Percentiles rank a stretch among this genome's conserved stretches.
Conservation (phyloP, 1,140 invertebrate genomes). For the Hypothenemus hampei region DNA sequence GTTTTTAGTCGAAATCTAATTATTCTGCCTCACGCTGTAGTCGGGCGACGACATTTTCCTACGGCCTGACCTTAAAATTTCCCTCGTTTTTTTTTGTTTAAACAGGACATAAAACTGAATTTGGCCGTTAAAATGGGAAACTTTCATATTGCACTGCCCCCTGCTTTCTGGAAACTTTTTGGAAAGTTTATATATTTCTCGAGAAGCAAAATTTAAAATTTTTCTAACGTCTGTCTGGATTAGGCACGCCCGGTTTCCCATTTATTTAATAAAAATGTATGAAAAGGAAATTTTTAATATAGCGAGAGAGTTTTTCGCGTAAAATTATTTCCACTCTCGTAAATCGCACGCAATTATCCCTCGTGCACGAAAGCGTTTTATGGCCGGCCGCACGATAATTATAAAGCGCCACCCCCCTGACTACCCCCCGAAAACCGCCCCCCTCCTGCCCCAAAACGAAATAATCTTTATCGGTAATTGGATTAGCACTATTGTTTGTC, state of each 20-base stretch:
- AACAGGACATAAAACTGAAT: too few relatives aligned
- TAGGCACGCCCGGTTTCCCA: slow-evolving; percentile 5
- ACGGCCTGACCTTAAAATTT: too few relatives aligned
- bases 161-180: too few relatives aligned
- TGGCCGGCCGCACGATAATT: background rate
- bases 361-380: slow-evolving; percentile 10
- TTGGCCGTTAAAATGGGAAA: too few relatives aligned
- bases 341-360: too few relatives aligned
- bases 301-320: too few relatives aligned
- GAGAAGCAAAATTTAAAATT: slow-evolving; percentile 11
- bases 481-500: slow-evolving; percentile 19
- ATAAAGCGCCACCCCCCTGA: too few relatives aligned
- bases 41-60: too few relatives aligned
- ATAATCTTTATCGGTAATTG: slow-evolving; percentile 17
- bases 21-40: too few relatives aligned
- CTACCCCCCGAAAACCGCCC: background rate
- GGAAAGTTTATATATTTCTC: slow-evolving; percentile 6
- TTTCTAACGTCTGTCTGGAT: slow-evolving; percentile 14
- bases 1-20: slow-evolving; percentile 12
- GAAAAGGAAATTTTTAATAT: slow-evolving; percentile 10
- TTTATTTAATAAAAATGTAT: slow-evolving; percentile 21
- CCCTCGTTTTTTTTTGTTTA: too few relatives aligned
- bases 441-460: background rate
- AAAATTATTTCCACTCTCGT: too few relatives aligned
- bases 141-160: too few relatives aligned